Conservation (phyloP, 1,140 invertebrate genomes). For the Nymphalis io region DNA sequence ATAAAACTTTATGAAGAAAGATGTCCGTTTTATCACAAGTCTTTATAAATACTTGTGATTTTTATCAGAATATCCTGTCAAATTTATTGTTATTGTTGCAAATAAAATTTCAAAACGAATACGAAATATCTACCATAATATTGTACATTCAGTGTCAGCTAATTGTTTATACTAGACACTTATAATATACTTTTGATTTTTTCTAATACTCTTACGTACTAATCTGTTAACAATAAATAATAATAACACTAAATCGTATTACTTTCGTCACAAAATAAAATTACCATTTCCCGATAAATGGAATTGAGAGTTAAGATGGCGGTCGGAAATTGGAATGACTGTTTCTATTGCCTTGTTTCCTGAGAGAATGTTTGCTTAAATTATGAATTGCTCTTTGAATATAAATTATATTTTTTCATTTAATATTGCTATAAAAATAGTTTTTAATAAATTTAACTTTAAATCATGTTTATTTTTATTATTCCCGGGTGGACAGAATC, state of each 20-base stretch:
- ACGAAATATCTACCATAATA: too few relatives aligned
- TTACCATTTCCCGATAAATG: not conserved
- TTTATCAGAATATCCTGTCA: constrained; percentile 13
- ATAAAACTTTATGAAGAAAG: constrained; percentile 35
- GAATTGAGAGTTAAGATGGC: not conserved
- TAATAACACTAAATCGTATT: not conserved
- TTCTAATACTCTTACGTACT: too few relatives aligned
- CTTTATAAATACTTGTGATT: constrained; percentile 20
- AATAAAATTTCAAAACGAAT: constrained; percentile 2
- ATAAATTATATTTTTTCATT: not conserved
- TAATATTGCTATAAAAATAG: too few relatives aligned
- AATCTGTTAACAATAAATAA: too few relatives aligned
- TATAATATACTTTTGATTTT: too few relatives aligned
- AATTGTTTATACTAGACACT: too few relatives aligned
- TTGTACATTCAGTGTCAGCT: too few relatives aligned
- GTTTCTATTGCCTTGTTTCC: not conserved
- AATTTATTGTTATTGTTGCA: constrained; percentile 17
- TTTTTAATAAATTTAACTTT: not conserved
- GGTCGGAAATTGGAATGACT: not conserved
- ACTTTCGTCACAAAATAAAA: not conserved
- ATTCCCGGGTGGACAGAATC: constrained; percentile 41
- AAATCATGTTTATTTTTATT: constrained; percentile 10
- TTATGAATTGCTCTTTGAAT: not conserved
- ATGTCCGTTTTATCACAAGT: constrained; percentile 29
- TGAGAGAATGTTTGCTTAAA: not conserved